Conservation (phyloP, 2,888 invertebrate genomes). For the Tachina lurida region DNA sequence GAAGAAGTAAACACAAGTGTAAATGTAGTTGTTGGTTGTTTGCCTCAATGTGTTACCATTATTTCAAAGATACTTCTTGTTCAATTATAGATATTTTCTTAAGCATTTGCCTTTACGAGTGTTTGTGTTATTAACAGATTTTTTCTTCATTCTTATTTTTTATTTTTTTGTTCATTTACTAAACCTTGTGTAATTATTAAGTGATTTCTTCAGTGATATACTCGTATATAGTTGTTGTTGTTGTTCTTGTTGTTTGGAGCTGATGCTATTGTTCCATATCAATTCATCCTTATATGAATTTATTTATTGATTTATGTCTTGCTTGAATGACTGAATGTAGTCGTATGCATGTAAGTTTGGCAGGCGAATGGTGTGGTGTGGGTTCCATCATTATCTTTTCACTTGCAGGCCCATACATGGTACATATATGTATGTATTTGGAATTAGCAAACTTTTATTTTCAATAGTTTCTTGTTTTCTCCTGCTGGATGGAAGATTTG, state of each 20-base stretch:
- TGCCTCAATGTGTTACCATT: conserved; percentile 51
- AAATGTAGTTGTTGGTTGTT: conserved; percentile 2
- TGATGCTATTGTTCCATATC: conserved; percentile 37
- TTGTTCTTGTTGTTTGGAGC: not conserved
- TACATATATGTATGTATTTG: not conserved
- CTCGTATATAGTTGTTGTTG: conserved; percentile 6
- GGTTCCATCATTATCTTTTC: conserved; percentile 67
- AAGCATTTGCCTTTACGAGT: conserved; percentile 19
- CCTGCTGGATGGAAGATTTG: conserved; percentile 24
- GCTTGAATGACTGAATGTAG: conserved; percentile 30
- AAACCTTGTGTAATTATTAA: conserved; percentile 67
- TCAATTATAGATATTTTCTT: conserved; percentile 27
- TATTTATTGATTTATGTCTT: conserved; percentile 59
- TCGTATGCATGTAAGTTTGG: not conserved
- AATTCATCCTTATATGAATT: conserved; percentile 63
- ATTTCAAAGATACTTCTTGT: conserved; percentile 47
- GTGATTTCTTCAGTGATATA: conserved; percentile 44
- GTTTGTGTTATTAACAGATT: conserved; percentile 19
- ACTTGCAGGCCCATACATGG: conserved; percentile 57
- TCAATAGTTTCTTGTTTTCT: conserved; percentile 7
- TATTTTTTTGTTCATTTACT: conserved; percentile 25
- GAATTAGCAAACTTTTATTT: conserved; percentile 60
- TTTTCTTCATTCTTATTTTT: not conserved
- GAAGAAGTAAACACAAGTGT: conserved; percentile 1
- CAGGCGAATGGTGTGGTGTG: conserved; percentile 42